Conservation (phyloP, 1,140 invertebrate genomes). For the Thaumatotibia leucotreta region DNA sequence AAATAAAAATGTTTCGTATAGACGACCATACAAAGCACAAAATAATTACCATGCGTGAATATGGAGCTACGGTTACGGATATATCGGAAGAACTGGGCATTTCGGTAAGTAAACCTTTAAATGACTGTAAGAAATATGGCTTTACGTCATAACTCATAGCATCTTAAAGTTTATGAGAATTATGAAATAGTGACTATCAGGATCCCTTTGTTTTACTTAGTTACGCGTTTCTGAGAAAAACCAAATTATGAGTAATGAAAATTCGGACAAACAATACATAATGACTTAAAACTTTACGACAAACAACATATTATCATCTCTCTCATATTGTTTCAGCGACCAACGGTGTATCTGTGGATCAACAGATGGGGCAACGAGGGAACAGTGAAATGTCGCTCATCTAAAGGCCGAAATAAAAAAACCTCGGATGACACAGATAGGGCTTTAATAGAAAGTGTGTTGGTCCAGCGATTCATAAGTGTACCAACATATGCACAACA, state of each 20-base stretch:
- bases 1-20: too few relatives aligned
- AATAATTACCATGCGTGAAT: not conserved
- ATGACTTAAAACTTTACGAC: too few relatives aligned
- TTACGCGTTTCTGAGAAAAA: too few relatives aligned
- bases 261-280: too few relatives aligned
- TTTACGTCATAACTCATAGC: too few relatives aligned
- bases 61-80: not conserved
- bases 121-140: not conserved
- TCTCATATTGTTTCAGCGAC: not conserved
- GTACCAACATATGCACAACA: not conserved
- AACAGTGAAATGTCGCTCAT: not conserved
- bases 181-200: too few relatives aligned
- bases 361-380: not conserved
- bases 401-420: not conserved
- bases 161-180: too few relatives aligned
- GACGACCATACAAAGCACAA: not conserved
- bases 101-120: not conserved
- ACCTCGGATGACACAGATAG: not conserved
- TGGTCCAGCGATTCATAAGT: not conserved
- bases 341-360: not conserved
- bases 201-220: too few relatives aligned
- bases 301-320: not conserved
- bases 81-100: not conserved
- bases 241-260: too few relatives aligned
- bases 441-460: not conserved